Evolutionary conservation across 2,888 invertebrate genomes (phyloP), one percentile per base, ranked within the genome.

Genomic region (Apocheima hispidaria): DNA sequence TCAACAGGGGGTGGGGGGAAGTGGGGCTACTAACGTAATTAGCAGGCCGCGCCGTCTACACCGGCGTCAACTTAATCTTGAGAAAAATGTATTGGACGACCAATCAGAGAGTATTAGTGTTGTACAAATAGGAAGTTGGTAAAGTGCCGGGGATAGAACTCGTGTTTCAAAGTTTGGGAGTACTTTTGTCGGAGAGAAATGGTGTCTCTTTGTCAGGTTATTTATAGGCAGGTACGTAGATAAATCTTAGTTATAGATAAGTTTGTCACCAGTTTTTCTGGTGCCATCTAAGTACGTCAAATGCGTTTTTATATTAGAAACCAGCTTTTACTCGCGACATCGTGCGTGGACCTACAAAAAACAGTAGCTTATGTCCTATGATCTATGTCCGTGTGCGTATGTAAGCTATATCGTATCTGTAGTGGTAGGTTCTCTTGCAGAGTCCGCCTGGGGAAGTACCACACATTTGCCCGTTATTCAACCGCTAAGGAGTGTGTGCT

Each of bases 1-100:
- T 88, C 87, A 81, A 40, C 60, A 74, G 82, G 80, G 74, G 77
- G 74, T 67, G 73, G 63, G 68, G 71, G 70, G 43, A 26, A 68
- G 73, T 76, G 75, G 81, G 80, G 82, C 84, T 84, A 82, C 87
- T 89, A 88, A 91, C 84, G 80, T 89, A 90, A 91, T 92, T 90
- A 90, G 87, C 81, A 84, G 83, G 83, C 82, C 75, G 81, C 79
- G 76, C 73, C 79, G 75, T 77, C 80, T 77, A 76, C 78, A 78
- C 77, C 77, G 75, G 78, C 76, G 76, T 79, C 83, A 78, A 81
- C 79, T 81, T 79, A 81, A 82, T 83, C 80, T 79, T 70, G 65
- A 77, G 74, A 79, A 78, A 79, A 78, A 79, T 79, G 73, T 79
- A 77, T 80, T 79, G 74, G 73, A 76, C 72, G 66, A 70, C 70